Conservation (phyloP, 1,140 invertebrate genomes). For the Papilio glaucus region DNA sequence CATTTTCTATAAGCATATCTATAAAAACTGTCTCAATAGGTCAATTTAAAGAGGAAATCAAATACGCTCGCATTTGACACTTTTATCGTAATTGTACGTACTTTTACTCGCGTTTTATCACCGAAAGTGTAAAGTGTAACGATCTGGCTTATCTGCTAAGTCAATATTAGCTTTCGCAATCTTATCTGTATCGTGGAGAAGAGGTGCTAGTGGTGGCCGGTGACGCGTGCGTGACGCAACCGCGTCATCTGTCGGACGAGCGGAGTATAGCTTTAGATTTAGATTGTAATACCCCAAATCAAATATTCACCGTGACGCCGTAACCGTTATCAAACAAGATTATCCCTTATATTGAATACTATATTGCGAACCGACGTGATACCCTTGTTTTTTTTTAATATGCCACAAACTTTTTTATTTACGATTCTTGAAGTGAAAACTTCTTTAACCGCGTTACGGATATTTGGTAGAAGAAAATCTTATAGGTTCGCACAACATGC, state of each 20-base stretch:
- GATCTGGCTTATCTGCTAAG: conserved; percentile 69
- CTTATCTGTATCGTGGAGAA: conserved; percentile 67
- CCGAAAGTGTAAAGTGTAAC: conserved; percentile 77
- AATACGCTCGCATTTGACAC: conserved; percentile 44
- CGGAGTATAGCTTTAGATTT: conserved; percentile 45
- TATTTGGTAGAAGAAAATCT: too few species aligned
- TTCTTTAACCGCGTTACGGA: too few species aligned
- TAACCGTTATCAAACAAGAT: conserved; percentile 41
- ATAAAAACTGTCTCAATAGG: conserved; percentile 27
- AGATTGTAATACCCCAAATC: conserved; percentile 5
- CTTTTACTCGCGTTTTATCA: conserved; percentile 67
- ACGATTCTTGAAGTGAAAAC: too few species aligned
- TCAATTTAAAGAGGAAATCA: conserved; percentile 43
- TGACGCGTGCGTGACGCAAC: conserved; percentile 71
- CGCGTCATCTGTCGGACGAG: conserved; percentile 50
- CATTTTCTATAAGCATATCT: background rate
- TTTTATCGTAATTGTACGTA: conserved; percentile 54
- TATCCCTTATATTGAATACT: conserved; percentile 43
- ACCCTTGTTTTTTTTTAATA: background rate
- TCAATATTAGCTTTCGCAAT: conserved; percentile 69
- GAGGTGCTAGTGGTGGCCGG: conserved; percentile 64
- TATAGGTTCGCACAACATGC: too few species aligned
- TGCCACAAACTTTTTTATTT: background rate
- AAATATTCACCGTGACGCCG: conserved; percentile 24
- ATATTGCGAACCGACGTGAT: conserved; percentile 3